Base-by-base conservation (phyloP, 2,888 invertebrate species). In the Maniola hyperantus region DNA sequence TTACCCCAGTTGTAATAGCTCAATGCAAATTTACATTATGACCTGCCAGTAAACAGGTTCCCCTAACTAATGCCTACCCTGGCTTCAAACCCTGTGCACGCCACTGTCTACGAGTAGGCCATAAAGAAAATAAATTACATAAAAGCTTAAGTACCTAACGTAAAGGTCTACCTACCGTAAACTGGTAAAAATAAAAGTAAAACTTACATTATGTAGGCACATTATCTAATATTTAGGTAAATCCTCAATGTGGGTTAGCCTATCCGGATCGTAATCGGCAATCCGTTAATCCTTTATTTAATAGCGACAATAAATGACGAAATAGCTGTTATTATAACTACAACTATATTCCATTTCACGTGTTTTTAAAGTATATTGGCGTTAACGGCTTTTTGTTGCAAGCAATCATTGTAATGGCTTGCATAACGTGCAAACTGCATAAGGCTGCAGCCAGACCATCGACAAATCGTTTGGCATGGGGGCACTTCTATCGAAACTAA, bases 341-440 rank as follows among this genome's bases (percentile, higher is more conserved):
- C 13, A 6, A 18, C 8, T 33, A 13, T 46, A 26, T 50, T 18
- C 13, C 15, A 54, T 54, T 34, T 54, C 20, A 46, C 39, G 51
- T 51, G 34, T 20, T 36, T 51, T 26, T 33, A 33, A 5, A 34
- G n/a, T 13, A 33, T 44, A 33, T 26, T 48, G 15, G 8, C 2
- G 39, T 20, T 39, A 36, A 54, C 26, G 18, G 5, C 42, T 53
- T 50, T 50, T 51, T 20, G 50, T 26, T 60, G 58, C 57, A 8
- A 48, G 42, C 39, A 69, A 64, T 66, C 54, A 4, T 64, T 51
- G 39, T 66, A 69, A 69, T 51, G 59, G 64, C 53, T 66, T 66
- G 60, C 60, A 63, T 63, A 64, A 68, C 36, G 66, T 66, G 58
- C 66, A 26, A 6, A 44, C 33, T 50, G 36, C 8, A 11, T 34